Conservation (phyloP, 2,888 invertebrate species). For the Azorinus chamasolen region DNA sequence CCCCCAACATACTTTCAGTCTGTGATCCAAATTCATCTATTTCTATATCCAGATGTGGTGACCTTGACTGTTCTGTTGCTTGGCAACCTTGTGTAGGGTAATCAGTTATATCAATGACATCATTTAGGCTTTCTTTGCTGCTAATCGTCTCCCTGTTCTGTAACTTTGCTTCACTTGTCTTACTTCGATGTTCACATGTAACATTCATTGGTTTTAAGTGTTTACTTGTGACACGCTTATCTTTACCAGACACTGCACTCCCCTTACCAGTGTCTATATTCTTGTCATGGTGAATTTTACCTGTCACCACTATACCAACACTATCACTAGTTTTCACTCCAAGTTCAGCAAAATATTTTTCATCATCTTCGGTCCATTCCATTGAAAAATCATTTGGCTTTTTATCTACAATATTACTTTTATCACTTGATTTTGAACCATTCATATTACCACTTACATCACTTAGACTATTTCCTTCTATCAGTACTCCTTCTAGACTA, state of each 20-base stretch:
- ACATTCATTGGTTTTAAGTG: too few species aligned
- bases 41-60: slow-evolving; percentile 30
- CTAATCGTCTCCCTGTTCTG: too few species aligned
- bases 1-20: slow-evolving; percentile 14
- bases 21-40: slow-evolving; percentile 66
- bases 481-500: slow-evolving; percentile 10
- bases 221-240: too few species aligned
- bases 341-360: slow-evolving; percentile 30
- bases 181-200: too few species aligned
- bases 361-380: slow-evolving; percentile 42
- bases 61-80: slow-evolving; percentile 26
- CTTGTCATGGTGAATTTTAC: too few species aligned
- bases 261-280: too few species aligned
- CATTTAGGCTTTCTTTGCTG: too few species aligned
- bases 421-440: too few species aligned
- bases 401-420: not conserved
- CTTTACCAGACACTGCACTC: too few species aligned
- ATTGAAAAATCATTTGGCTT: not conserved
- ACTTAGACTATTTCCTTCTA: not conserved
- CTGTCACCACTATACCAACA: not conserved
- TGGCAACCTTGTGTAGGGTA: slow-evolving; percentile 23
- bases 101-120: not conserved
- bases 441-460: too few species aligned
- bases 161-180: too few species aligned
- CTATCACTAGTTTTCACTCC: slow-evolving; percentile 9